Evolutionary conservation across 1,140 invertebrate species (phyloP), one percentile per base, ranked within the genome.

Genomic region (Listronotus bonariensis): DNA sequence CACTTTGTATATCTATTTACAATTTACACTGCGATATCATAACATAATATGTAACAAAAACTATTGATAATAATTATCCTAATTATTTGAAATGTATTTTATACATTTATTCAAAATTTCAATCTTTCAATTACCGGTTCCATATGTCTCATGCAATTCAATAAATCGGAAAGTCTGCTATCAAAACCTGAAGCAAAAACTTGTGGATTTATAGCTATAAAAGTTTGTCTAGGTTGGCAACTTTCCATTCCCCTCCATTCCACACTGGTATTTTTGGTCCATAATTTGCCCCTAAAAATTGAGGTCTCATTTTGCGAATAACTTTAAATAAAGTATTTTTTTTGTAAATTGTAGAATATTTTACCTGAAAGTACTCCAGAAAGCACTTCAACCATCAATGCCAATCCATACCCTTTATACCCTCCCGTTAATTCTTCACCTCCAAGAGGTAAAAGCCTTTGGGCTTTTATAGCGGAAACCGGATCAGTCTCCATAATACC

Each of bases 401-500:
- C 87, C 1, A 98, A 74, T 0, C 95, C 96, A 69, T 88, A 96
- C 0, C 96, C 96, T 79, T 98, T 97, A 78, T 96, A 97, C 0
- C 94, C 93, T 6, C 49, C 52, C 31, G 40, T 62, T 0, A 79
- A 72, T 76, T 96, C 94, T 0, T 80, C 67, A 1, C 94, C 94
- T 3, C 95, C 95, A 0, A 97, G 75, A 0, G 95, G 95, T 83
- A 93, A 83, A 12, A 97, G 78, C 52, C 86, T 86, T 0, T 80
- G 82, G 0, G 84, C 84, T n/a, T 85, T 75, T 51, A 86, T 84
- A 0, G 90, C 92, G 67, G 85, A 74, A 3, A 80, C 69, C 0
- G 91, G 79, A 72, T 93, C 82, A 0, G 81, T 85, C 0, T 91
- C 93, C 0, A 82, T 70, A 7, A 84, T 78, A 0, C 93, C 93